Percentiles rank a stretch among this genome's conserved stretches.
Conservation (phyloP, 1,140 invertebrate species). For the Drosophila tsacasi region DNA sequence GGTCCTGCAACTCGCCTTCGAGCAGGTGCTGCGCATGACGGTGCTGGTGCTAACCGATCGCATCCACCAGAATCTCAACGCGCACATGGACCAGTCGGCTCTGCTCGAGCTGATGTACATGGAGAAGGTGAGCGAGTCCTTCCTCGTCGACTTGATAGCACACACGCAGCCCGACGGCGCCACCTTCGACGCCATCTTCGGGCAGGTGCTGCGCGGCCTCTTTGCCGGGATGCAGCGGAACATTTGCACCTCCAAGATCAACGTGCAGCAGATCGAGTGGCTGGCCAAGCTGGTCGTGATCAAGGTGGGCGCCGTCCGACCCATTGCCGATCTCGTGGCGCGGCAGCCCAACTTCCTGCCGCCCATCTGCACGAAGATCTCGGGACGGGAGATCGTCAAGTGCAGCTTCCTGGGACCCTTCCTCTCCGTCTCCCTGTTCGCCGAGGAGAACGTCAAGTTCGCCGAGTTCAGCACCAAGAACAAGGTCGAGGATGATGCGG, state of each 20-base stretch:
- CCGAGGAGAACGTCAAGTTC: slow-evolving; percentile 95
- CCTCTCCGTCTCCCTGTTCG: slow-evolving; percentile 94
- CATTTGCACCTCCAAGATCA: slow-evolving; percentile 90
- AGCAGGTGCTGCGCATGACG: slow-evolving; percentile 59
- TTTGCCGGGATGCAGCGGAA: slow-evolving; percentile 89
- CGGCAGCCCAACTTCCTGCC: slow-evolving; percentile 92
- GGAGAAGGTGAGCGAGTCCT: slow-evolving; percentile 87
- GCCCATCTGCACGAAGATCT: slow-evolving; percentile 89
- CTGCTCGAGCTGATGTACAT: slow-evolving; percentile 81
- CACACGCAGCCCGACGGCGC: slow-evolving; percentile 89
- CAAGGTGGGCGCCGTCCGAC: slow-evolving; percentile 87
- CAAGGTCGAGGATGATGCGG: slow-evolving; percentile 73
- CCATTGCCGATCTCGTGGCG: slow-evolving; percentile 92
- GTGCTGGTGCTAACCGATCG: slow-evolving; percentile 78
- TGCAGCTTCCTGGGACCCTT: slow-evolving; percentile 96
- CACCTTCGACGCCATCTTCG: slow-evolving; percentile 89
- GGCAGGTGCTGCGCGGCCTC: slow-evolving; percentile 89
- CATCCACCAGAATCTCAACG: slow-evolving; percentile 61
- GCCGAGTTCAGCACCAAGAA: slow-evolving; percentile 88
- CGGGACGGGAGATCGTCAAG: slow-evolving; percentile 93
- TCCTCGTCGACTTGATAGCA: slow-evolving; percentile 87
- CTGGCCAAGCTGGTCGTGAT: slow-evolving; percentile 91
- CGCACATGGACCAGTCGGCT: slow-evolving; percentile 64
- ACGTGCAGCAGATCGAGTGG: slow-evolving; percentile 88
- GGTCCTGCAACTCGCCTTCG: slow-evolving; percentile 39